Evolutionary conservation across 2,888 invertebrate species (phyloP).

Genomic region (Drosophila nr. fundita): DNA sequence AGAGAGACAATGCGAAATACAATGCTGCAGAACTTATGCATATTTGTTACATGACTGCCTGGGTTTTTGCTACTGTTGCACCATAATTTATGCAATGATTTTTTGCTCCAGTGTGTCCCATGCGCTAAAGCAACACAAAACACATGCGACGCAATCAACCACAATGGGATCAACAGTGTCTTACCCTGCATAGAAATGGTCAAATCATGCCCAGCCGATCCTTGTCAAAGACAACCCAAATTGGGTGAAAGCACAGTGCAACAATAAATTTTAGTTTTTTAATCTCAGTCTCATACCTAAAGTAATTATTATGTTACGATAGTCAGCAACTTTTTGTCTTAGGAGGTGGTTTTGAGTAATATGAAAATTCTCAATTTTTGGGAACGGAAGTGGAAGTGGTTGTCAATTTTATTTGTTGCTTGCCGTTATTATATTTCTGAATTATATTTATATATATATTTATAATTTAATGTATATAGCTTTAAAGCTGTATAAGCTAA

Average conservation of each 20-base stretch:
- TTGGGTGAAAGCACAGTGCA: background rate
- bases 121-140: conserved; percentile 60
- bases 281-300: background rate
- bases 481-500: background rate
- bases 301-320: background rate
- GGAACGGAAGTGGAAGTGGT: background rate
- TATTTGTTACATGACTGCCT: conserved; percentile 61
- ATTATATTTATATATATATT: background rate
- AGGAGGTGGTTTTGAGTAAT: background rate
- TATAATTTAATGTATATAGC: background rate
- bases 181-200: background rate
- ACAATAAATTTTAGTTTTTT: background rate
- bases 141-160: conserved; percentile 40
- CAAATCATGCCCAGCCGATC: background rate
- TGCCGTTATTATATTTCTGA: background rate
- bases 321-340: background rate
- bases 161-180: conserved; percentile 18
- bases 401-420: background rate
- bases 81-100: conserved; percentile 71
- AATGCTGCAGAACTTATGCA: conserved; percentile 51
- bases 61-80: conserved; percentile 33
- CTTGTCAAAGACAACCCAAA: background rate
- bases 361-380: background rate
- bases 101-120: conserved; percentile 46
- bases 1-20: background rate